Evolutionary conservation across 2,797 vertebrate species (phyloP).

Genomic region (Calcarius lapponicus): DNA sequence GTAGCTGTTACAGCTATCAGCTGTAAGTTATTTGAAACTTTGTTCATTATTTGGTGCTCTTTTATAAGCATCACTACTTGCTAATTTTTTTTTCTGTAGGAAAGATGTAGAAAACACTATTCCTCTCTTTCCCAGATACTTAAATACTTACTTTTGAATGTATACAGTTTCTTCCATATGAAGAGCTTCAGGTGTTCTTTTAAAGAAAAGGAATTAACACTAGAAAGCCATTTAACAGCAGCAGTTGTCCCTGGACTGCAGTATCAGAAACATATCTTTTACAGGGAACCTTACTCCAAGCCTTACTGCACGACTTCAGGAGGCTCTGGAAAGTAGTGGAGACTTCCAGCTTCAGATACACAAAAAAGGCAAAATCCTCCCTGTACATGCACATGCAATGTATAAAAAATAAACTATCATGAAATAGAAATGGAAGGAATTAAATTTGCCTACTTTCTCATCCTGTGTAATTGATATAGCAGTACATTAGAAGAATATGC

Average conservation of each 20-base stretch:
- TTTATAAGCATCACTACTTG: not conserved
- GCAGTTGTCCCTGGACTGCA: not conserved
- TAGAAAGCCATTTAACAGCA: not conserved
- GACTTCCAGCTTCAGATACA: not conserved
- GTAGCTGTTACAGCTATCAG: not conserved
- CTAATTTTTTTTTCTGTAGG: not conserved
- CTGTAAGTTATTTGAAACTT: not conserved
- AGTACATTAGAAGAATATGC: too few species aligned
- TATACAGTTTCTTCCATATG: not conserved
- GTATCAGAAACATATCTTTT: not conserved
- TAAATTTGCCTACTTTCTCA: accelerated
- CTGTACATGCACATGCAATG: too few species aligned
- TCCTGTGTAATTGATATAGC: not conserved
- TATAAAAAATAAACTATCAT: not conserved
- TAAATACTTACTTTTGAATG: not conserved
- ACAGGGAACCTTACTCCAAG: not conserved
- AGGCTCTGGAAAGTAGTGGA: not conserved
- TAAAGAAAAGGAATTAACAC: not conserved
- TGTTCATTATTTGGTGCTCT: not conserved
- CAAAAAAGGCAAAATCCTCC: not conserved
- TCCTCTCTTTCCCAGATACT: not conserved
- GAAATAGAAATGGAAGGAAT: not conserved
- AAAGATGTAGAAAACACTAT: not conserved
- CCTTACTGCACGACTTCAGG: not conserved
- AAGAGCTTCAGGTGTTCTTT: not conserved